Conservation (phyloP, 2,797 vertebrate species). For the Clamator glandarius region DNA sequence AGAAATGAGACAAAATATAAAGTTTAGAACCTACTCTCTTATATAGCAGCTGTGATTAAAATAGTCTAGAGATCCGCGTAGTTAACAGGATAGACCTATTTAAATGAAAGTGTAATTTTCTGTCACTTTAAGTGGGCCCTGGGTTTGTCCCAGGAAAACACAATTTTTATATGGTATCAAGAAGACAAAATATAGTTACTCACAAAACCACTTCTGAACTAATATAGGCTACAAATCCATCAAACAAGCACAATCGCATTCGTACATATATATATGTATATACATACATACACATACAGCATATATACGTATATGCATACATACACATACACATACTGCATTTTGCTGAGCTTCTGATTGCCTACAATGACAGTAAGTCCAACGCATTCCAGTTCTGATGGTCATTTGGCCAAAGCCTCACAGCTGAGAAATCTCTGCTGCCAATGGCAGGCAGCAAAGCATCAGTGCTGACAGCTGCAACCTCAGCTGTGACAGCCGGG, state of each 20-base stretch:
- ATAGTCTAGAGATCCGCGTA: background rate
- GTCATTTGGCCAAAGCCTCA: background rate
- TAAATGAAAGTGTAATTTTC: background rate
- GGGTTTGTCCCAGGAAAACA: background rate
- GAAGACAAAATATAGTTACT: background rate
- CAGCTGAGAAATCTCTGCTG: background rate
- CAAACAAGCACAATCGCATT: background rate
- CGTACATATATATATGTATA: fast-evolving
- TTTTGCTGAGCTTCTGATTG: background rate
- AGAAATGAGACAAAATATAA: background rate
- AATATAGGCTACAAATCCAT: background rate
- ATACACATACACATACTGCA: fast-evolving
- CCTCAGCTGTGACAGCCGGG: background rate
- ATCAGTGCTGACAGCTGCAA: background rate
- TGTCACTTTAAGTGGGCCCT: background rate
- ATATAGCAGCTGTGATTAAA: background rate
- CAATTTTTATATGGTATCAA: background rate
- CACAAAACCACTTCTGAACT: background rate
- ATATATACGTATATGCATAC: fast-evolving
- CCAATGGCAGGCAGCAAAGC: background rate
- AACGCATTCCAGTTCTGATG: background rate
- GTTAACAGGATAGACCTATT: background rate
- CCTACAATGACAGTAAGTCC: background rate
- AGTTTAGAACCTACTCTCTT: background rate
- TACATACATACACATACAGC: fast-evolving